phyloP scores from a whole-genome alignment of 2,888 invertebrate species.

The Gryllus longicercus region DNA sequence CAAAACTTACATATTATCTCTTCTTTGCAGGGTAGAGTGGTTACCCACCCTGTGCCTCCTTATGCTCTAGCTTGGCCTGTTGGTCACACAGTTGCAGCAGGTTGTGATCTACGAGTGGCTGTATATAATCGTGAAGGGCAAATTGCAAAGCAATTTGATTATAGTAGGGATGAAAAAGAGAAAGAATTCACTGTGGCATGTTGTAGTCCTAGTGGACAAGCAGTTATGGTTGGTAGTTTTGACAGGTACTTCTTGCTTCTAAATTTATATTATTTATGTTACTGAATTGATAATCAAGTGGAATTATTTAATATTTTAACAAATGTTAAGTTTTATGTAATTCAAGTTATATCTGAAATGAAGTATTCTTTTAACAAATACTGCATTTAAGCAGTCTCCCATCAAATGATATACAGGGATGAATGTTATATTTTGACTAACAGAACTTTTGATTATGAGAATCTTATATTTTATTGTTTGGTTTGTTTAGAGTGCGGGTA shows the following conservation, averaged over 20 bases:
- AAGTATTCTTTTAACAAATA: neutral
- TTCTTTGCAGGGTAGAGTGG: slow-evolving; percentile 61
- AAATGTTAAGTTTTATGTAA: too few species aligned
- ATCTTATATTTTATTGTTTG: too few species aligned
- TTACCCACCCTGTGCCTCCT: slow-evolving; percentile 78
- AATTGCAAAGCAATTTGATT: slow-evolving; percentile 77
- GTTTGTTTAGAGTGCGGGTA: slow-evolving; percentile 59
- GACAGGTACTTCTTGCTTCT: slow-evolving; percentile 56
- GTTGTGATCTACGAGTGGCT: slow-evolving; percentile 85
- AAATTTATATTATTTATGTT: neutral
- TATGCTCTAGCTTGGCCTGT: slow-evolving; percentile 81
- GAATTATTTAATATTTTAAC: too few species aligned
- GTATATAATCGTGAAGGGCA: slow-evolving; percentile 80
- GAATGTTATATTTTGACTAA: too few species aligned
- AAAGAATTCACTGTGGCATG: slow-evolving; percentile 83
- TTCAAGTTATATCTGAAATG: neutral
- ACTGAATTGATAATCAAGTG: neutral
- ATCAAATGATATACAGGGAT: too few species aligned
- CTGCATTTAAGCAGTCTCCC: too few species aligned
- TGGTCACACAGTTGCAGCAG: slow-evolving; percentile 79
- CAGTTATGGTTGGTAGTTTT: slow-evolving; percentile 88
- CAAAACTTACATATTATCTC: too few species aligned
- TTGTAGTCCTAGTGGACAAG: slow-evolving; percentile 91
- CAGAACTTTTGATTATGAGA: too few species aligned
- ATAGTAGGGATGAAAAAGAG: slow-evolving; percentile 67